Evolutionary conservation across 2,113 vertebrate species (phyloP).

Genomic region (Daubentonia madagascariensis): DNA sequence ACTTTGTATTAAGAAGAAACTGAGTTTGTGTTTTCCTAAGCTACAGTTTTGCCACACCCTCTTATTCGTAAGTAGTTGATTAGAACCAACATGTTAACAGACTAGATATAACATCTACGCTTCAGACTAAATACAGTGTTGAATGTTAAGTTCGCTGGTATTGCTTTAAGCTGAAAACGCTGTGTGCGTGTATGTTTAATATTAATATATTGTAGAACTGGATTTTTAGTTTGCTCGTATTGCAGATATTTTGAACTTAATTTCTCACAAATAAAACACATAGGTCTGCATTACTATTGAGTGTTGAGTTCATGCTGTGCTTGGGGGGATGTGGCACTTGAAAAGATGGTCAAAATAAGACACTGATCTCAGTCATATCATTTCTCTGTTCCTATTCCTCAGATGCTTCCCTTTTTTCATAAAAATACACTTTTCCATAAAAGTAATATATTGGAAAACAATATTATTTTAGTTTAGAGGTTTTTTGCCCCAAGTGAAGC

Average conservation of each 20-base stretch:
- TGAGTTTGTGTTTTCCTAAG: background rate
- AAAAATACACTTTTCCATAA: background rate
- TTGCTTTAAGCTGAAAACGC: background rate
- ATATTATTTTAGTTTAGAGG: background rate
- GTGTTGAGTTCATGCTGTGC: background rate
- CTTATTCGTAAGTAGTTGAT: constrained; percentile 34
- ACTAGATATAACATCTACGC: constrained; percentile 36
- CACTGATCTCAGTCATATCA: background rate
- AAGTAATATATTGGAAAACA: background rate
- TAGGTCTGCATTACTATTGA: background rate
- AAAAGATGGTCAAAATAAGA: constrained; percentile 2
- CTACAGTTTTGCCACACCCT: constrained; percentile 29
- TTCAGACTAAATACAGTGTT: constrained; percentile 57
- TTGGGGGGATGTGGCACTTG: background rate
- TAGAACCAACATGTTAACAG: background rate
- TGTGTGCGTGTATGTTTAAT: background rate
- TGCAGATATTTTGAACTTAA: background rate
- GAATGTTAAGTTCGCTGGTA: background rate
- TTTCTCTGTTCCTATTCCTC: background rate
- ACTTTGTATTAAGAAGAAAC: constrained; percentile 20
- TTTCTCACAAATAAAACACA: constrained; percentile 26
- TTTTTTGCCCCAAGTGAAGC: background rate
- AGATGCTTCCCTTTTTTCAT: background rate
- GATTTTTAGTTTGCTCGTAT: background rate
- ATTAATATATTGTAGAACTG: background rate